Evolutionary conservation across 92 coral and sea anemone species (phyloP), one percentile per base, ranked within the genome.

Genomic region (Palythoa grandis): DNA sequence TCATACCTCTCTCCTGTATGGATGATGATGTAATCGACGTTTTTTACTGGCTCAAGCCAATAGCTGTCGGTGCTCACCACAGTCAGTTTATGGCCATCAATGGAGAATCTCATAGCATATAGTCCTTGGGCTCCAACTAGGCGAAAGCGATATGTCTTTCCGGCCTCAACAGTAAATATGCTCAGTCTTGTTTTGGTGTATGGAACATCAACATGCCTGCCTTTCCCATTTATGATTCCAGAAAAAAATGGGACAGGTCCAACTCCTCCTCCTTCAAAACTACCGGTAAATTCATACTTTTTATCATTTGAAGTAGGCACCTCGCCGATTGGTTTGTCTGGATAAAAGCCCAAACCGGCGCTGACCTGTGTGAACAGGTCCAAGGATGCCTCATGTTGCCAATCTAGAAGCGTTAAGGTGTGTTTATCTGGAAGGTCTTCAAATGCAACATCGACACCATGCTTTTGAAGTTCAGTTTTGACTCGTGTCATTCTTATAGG

Each of bases 1-100:
- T 89, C 95, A 83, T 88, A 94, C 37, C 95, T 88, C 76, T 94
- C 98, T 20, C 98, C 98, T 9, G 93, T 70, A 52, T 90, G 88
- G 14, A 94, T 87, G 50, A 94, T 92, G 25, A 92, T 87, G 72
- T 85, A 94, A 88, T 94, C 95, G 39, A 89, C 88, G 50, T 43
- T 8, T 56, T 77, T 71, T 40, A 90, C 86, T 9, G 95, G 95
- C 72, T 92, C 13, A 73, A 92, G 75, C 29, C 90, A 92, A 74
- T 86, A 91, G 52, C 95, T 95, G 52, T 94, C 98, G 13, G 95
- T 94, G 8, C 85, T 94, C 39, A 90, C 85, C 69, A 92, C 92
- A 19, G 90, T 89, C 37, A 94, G 87, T 56, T 86, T 83, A 77
- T 94, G 98, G 12, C 86, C 91, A 79, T 84, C 89, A 40, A 93